A percentile compares a stretch with the other conserved stretches of the same genome.
Evolutionary conservation across 2,113 vertebrate genomes (phyloP).

Genomic region (Poicephalus gulielmi): DNA sequence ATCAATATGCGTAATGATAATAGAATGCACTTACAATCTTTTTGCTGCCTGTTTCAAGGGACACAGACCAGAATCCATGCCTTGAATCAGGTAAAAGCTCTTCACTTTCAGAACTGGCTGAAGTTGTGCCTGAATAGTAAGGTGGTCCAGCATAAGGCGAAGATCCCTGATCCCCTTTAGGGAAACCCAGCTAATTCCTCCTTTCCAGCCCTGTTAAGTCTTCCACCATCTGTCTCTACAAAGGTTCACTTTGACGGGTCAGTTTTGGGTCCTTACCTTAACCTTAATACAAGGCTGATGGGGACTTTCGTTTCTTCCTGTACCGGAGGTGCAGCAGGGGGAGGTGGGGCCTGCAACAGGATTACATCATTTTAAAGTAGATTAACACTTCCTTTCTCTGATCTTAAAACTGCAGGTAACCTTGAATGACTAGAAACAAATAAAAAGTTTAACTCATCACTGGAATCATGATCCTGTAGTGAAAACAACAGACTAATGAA

Average conservation of each 20-base stretch:
- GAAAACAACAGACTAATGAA: not conserved
- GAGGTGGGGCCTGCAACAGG: conserved; percentile 69
- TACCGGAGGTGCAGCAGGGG: conserved; percentile 60
- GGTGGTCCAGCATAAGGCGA: not conserved
- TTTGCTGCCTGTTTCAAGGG: not conserved
- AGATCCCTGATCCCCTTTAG: not conserved
- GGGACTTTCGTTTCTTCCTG: conserved; percentile 79
- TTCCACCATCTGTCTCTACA: not conserved
- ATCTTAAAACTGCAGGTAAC: not conserved
- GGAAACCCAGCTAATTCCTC: not conserved
- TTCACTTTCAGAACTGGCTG: not conserved
- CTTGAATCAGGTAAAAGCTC: not conserved
- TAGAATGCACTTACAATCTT: not conserved
- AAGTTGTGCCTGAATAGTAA: not conserved
- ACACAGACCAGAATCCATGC: not conserved
- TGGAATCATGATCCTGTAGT: not conserved
- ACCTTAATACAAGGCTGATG: conserved; percentile 94
- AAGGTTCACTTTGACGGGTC: not conserved
- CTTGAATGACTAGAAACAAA: not conserved
- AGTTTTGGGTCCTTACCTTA: conserved; percentile 80
- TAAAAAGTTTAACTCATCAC: not conserved
- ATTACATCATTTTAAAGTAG: not conserved
- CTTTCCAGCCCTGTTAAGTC: not conserved
- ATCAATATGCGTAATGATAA: not conserved
- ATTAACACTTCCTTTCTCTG: not conserved